These are phyloP conservation scores for Mastomys coucha DNA, from an alignment of 2,113 vertebrate genomes.

Conservation along the genomic window DNA sequence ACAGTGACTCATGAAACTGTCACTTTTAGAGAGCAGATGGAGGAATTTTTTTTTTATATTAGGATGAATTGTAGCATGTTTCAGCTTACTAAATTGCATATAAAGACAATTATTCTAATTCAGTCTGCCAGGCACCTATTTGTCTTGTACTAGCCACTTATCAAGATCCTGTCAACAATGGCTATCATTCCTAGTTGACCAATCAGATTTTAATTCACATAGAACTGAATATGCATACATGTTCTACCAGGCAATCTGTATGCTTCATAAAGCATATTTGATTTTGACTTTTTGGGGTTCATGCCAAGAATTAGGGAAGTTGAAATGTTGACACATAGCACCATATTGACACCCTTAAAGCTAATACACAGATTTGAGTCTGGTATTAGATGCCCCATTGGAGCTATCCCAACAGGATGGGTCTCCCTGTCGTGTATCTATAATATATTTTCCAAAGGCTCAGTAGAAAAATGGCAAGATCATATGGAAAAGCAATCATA, in stretches of 20 bases:
- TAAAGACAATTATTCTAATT: conserved; percentile 39
- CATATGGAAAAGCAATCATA: background rate
- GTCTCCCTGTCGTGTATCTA: background rate
- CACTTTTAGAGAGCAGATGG: conserved; percentile 54
- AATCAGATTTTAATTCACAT: conserved; percentile 59
- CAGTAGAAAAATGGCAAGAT: background rate
- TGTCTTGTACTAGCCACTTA: background rate
- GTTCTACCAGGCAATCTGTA: conserved; percentile 62
- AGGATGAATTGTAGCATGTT: conserved; percentile 55
- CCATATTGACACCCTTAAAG: conserved; percentile 57
- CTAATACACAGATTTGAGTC: conserved; percentile 63
- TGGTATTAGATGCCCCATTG: conserved; percentile 57
- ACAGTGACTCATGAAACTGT: conserved; percentile 66
- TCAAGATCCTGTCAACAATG: background rate
- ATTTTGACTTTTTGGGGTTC: conserved; percentile 73
- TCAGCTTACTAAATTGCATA: conserved; percentile 39
- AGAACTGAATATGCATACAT: conserved; percentile 57
- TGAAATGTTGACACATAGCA: conserved; percentile 61
- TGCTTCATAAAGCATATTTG: conserved; percentile 73
- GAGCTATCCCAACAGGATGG: background rate
- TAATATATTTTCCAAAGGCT: conserved; percentile 43
- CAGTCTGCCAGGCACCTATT: background rate
- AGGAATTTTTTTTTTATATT: conserved; percentile 16
- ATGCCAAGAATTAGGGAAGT: conserved; percentile 65
- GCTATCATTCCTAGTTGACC: conserved; percentile 63